These are phyloP conservation scores for Nerophis ophidion DNA, from an alignment of 2,113 vertebrate species.

Conservation along the genomic window DNA sequence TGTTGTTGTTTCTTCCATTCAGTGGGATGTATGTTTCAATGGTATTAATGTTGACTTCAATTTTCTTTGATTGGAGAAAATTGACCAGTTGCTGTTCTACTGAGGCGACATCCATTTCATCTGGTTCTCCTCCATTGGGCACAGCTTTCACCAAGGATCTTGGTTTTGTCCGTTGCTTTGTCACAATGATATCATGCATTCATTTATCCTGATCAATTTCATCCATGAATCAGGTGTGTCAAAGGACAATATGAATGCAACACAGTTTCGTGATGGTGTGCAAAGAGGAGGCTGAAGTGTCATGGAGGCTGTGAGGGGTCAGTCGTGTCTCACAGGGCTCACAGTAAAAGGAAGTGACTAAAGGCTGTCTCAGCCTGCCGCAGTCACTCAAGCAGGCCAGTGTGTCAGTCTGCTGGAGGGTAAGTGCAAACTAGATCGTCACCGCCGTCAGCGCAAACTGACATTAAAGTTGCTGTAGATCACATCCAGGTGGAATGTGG, in stretches of 20 bases:
- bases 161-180: too few relatives aligned
- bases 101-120: too few relatives aligned
- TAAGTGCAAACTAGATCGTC: slow-evolving; percentile 47
- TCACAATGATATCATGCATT: too few relatives aligned
- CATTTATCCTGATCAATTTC: too few relatives aligned
- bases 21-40: too few relatives aligned
- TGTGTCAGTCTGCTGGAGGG: slow-evolving; percentile 50
- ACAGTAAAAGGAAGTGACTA: slow-evolving; percentile 58
- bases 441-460: slow-evolving; percentile 28
- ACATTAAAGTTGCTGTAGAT: slow-evolving; percentile 12
- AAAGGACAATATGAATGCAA: not conserved
- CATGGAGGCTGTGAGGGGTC: slow-evolving; percentile 35
- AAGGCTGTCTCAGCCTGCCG: slow-evolving; percentile 52
- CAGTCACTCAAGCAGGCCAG: slow-evolving; percentile 46
- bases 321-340: slow-evolving; percentile 21
- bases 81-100: too few relatives aligned
- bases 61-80: too few relatives aligned
- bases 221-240: not conserved
- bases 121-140: too few relatives aligned
- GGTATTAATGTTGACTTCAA: too few relatives aligned
- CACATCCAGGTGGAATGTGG: slow-evolving; percentile 1
- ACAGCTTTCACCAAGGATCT: too few relatives aligned
- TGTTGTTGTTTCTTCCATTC: too few relatives aligned
- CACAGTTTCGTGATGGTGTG: slow-evolving; percentile 9
- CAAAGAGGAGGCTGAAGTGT: slow-evolving; percentile 1